phyloP scores from a whole-genome alignment of 2,113 vertebrate species.

The Puntigrus tetrazona region DNA sequence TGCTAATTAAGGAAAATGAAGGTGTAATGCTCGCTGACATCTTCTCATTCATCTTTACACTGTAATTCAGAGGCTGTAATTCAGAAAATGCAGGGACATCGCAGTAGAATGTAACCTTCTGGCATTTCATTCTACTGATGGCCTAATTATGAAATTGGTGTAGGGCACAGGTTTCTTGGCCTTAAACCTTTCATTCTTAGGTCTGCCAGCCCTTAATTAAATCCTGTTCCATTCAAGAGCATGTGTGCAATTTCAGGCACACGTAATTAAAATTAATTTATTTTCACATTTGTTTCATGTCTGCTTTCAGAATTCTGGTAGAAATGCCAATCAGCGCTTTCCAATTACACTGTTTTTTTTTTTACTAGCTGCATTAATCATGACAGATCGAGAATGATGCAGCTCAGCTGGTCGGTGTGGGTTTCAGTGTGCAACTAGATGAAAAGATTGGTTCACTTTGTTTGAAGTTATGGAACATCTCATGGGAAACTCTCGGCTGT shows the following conservation, averaged over 20 bases:
- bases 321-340: conserved; percentile 57
- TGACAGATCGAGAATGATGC: conserved; percentile 21
- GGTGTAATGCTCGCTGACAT: background rate
- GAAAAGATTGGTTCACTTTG: conserved; percentile 13
- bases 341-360: conserved; percentile 52
- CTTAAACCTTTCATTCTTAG: conserved; percentile 53
- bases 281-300: conserved; percentile 58
- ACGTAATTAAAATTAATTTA: conserved; percentile 66
- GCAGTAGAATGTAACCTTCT: conserved; percentile 21
- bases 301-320: conserved; percentile 55
- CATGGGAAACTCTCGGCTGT: background rate
- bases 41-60: background rate
- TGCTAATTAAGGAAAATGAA: background rate
- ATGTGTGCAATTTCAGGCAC: conserved; percentile 50
- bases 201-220: conserved; percentile 61
- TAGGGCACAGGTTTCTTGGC: conserved; percentile 32
- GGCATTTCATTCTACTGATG: conserved; percentile 42
- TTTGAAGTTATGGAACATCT: conserved; percentile 32
- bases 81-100: background rate
- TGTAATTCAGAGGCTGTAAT: background rate
- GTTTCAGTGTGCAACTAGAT: background rate
- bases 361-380: conserved; percentile 53
- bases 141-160: conserved; percentile 50
- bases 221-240: conserved; percentile 51
- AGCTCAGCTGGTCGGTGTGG: background rate